Evolutionary conservation across 2,113 vertebrate species (phyloP).

Genomic region (Serilophus lunatus): DNA sequence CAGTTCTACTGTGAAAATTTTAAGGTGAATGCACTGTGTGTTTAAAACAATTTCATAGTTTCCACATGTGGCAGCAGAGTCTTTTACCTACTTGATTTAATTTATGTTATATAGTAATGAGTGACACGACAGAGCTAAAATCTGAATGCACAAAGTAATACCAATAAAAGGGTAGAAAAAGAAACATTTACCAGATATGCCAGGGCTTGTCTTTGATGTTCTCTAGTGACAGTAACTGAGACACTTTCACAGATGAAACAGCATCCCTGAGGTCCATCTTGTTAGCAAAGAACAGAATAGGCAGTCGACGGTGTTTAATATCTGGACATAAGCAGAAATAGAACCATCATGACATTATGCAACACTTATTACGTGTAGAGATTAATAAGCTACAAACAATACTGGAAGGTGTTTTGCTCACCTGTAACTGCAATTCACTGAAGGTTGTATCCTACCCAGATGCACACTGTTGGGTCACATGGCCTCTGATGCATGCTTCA

Average conservation of each 20-base stretch:
- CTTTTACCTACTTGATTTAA: background rate
- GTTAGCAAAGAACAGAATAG: constrained; percentile 98
- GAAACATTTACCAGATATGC: constrained; percentile 90
- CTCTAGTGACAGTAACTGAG: constrained; percentile 92
- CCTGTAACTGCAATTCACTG: background rate
- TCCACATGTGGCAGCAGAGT: background rate
- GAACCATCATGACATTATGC: background rate
- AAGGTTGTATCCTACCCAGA: background rate
- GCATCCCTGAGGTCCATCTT: constrained; percentile 98
- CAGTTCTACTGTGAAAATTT: background rate
- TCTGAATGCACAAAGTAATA: background rate
- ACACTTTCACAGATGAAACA: constrained; percentile 94
- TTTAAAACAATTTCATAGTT: background rate
- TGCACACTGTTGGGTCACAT: background rate
- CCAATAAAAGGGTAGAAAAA: background rate
- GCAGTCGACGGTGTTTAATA: constrained; percentile 93
- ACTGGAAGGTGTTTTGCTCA: background rate
- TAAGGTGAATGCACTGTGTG: background rate
- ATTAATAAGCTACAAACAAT: background rate
- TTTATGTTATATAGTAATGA: background rate
- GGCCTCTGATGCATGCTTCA: constrained; percentile 12
- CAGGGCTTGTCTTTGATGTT: constrained; percentile 98
- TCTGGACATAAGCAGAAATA: constrained; percentile 74
- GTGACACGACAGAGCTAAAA: background rate
- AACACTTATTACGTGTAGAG: background rate